Base-by-base conservation (phyloP, 53 echinoderm and acorn worm species). In the Henricia sp. region DNA sequence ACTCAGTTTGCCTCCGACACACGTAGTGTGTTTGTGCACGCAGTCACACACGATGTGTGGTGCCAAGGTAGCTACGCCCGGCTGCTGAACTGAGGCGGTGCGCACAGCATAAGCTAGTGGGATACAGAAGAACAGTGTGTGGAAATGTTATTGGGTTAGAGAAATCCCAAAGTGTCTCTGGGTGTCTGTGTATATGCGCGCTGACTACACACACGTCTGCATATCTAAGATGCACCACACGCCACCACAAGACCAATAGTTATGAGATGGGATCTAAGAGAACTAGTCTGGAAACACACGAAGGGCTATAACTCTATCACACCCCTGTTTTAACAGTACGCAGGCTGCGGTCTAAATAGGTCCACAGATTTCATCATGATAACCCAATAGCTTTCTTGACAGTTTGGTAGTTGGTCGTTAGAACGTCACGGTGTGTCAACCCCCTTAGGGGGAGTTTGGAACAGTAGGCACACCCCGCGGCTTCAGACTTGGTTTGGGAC, bases 391-490 rank as follows among this genome's bases (percentile, higher is more conserved):
- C 63, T 80, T 80, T 42, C 39, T 80, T 80, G 64, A 80, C 80
- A 63, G 64, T 80, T 80, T 48, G 80, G 64, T 80, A 80, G 80
- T 80, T 80, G 77, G 77, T 77, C 77, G 77, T 59, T 77, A 59
- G 62, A 43, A 80, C 64, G 80, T 80, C 64, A 80, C 64, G 21
- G 80, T 64, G 39, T 80, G 80, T 80, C 64, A 64, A 62, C 80
- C 80, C 80, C 64, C 17, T 64, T 80, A 23, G 36, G 63, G 80
- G 63, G 54, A 3, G 23, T 54, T 70, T 77, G 37, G 58, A 77
- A 77, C 59, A 42, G 77, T 30, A 73, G 53, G 73, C 11, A 26
- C 42, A 30, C 43, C 72, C 73, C 20, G 54, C 73, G 73, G 51
- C 34, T 5, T 17, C 24, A 23, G 24, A 70, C 29, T 72, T 71